Conservation (phyloP, 2,888 invertebrate species). For the Mesochorus sp. region DNA sequence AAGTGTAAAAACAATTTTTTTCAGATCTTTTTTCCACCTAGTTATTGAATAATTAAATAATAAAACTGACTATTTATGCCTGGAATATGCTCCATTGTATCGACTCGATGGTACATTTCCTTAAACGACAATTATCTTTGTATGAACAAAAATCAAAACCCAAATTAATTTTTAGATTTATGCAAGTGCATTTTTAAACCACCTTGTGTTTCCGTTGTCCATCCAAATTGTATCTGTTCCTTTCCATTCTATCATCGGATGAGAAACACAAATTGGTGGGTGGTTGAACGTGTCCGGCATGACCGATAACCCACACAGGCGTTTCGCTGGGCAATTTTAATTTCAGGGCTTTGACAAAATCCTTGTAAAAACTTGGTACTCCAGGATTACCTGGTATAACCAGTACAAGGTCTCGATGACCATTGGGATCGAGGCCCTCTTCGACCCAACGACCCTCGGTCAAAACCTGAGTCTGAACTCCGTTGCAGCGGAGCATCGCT, state of each 20-base stretch:
- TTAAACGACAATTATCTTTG: too few species aligned
- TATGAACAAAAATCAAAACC: too few species aligned
- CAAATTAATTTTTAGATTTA: too few species aligned
- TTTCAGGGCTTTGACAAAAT: conserved; percentile 88
- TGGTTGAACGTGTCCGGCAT: conserved; percentile 92
- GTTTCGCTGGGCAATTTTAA: conserved; percentile 84
- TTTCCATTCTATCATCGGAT: conserved; percentile 71
- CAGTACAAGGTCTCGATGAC: conserved; percentile 86
- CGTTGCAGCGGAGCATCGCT: conserved; percentile 84
- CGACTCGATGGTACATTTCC: too few species aligned
- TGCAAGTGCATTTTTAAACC: too few species aligned
- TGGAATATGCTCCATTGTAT: too few species aligned
- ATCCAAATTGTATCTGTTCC: conserved; percentile 87
- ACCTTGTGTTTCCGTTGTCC: conserved; percentile 93
- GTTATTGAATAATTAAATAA: too few species aligned
- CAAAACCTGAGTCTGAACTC: conserved; percentile 88
- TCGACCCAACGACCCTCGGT: conserved; percentile 89
- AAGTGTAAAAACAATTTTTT: too few species aligned
- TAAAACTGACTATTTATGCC: too few species aligned
- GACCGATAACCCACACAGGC: conserved; percentile 92
- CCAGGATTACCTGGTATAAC: conserved; percentile 96
- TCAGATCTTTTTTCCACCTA: too few species aligned
- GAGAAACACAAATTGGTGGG: conserved; percentile 81
- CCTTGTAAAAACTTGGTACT: conserved; percentile 90
- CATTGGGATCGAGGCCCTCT: conserved; percentile 83